phyloP scores from a whole-genome alignment of 2,797 vertebrate genomes.

The Spinus pinus region DNA sequence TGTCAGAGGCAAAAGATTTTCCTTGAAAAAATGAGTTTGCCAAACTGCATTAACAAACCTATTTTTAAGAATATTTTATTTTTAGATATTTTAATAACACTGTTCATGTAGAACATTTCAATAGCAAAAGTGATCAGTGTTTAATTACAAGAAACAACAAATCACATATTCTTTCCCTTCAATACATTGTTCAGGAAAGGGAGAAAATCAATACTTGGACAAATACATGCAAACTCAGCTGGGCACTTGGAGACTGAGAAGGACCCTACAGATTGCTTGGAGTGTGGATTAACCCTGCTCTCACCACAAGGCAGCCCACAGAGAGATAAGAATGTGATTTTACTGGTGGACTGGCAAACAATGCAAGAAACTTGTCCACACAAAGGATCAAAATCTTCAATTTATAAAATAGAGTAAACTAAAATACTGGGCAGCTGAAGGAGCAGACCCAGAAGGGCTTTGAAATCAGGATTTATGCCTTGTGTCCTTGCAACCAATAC shows the following conservation, averaged over 20 bases:
- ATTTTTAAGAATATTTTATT: neutral
- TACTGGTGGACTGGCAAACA: neutral
- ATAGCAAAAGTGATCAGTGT: neutral
- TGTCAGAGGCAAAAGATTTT: neutral
- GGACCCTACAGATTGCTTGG: neutral
- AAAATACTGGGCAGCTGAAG: neutral
- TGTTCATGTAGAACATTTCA: neutral
- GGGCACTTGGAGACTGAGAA: neutral
- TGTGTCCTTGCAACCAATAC: neutral
- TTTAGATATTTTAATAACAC: neutral
- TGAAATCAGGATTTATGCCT: neutral
- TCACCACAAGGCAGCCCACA: neutral
- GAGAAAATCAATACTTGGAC: neutral
- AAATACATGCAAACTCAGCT: neutral
- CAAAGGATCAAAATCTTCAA: neutral
- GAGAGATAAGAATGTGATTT: neutral
- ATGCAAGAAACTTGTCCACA: neutral
- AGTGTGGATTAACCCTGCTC: neutral
- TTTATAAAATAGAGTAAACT: neutral
- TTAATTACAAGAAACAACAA: neutral
- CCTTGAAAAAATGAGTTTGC: neutral
- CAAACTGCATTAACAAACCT: neutral
- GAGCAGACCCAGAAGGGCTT: neutral
- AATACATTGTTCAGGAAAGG: neutral
- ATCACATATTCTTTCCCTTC: neutral